These are phyloP conservation scores for Toxostoma redivivum DNA, from an alignment of 2,113 vertebrate genomes.

Conservation along the genomic window DNA sequence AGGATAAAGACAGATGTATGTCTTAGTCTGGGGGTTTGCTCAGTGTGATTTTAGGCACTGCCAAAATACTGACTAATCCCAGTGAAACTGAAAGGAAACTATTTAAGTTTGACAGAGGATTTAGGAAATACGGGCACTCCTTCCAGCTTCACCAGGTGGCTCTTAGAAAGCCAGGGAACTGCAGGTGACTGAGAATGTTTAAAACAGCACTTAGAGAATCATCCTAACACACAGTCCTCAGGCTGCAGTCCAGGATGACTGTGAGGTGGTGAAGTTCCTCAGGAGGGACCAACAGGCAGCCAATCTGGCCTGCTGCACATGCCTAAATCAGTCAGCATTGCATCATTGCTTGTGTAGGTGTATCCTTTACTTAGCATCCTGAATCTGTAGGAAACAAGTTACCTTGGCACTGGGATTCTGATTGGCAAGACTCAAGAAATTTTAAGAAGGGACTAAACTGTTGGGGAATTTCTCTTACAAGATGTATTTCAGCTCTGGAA, in stretches of 20 bases:
- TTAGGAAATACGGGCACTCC: background rate
- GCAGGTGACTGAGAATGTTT: background rate
- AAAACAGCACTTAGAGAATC: background rate
- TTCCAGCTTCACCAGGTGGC: background rate
- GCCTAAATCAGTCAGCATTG: background rate
- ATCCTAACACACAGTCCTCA: background rate
- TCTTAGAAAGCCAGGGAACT: background rate
- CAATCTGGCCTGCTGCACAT: background rate
- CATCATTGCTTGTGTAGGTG: background rate
- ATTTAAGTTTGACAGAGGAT: background rate
- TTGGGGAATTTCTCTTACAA: background rate
- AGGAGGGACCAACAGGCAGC: background rate
- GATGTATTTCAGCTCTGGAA: background rate
- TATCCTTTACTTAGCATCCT: constrained; percentile 36
- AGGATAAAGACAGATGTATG: background rate
- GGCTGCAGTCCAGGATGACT: background rate
- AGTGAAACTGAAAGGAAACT: background rate
- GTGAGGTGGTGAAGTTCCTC: background rate
- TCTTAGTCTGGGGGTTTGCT: background rate
- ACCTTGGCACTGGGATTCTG: background rate
- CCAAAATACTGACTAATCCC: background rate
- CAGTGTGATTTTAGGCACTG: background rate
- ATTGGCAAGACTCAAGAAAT: background rate
- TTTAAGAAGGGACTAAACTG: background rate
- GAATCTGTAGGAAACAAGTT: constrained; percentile 1